A percentile compares a stretch with the other conserved stretches of the same genome.
phyloP scores from a whole-genome alignment of 2,113 vertebrate genomes.

The Gasterosteus aculeatus region DNA sequence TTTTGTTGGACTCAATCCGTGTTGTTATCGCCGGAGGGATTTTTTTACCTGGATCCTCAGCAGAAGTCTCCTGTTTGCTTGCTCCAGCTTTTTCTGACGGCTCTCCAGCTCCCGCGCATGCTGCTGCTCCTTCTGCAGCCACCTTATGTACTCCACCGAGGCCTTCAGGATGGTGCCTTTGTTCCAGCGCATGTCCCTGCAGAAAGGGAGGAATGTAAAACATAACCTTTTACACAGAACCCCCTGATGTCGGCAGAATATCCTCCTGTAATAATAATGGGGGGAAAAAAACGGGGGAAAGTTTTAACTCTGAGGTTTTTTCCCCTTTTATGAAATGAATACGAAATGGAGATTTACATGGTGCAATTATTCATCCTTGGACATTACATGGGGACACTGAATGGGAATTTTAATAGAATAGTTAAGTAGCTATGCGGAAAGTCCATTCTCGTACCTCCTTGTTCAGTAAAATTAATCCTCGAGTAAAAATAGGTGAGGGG shows the following conservation, averaged over 20 bases:
- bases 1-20: neutral
- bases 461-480: slow-evolving; percentile 98
- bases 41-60: slow-evolving; percentile 93
- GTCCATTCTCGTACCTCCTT: slow-evolving; percentile 88
- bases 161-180: slow-evolving; percentile 99
- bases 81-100: slow-evolving; percentile 97
- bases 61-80: slow-evolving; percentile 90
- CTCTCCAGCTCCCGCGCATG: slow-evolving; percentile 93
- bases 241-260: slow-evolving; percentile 92
- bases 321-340: slow-evolving; percentile 86
- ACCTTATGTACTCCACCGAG: slow-evolving; percentile 99
- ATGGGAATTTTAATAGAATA: slow-evolving; percentile 99
- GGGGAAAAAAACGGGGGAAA: slow-evolving; percentile 81
- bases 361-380: slow-evolving; percentile 96
- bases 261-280: slow-evolving; percentile 73
- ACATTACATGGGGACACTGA: slow-evolving; percentile 94
- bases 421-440: slow-evolving; percentile 88
- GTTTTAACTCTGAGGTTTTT: slow-evolving; percentile 84
- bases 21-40: neutral
- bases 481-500: slow-evolving; percentile 96
- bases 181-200: slow-evolving; percentile 99
- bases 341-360: slow-evolving; percentile 97
- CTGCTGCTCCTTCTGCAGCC: slow-evolving; percentile 99
- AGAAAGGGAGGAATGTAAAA: slow-evolving; percentile 72
- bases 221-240: slow-evolving; percentile 93